A percentile compares a stretch with the other conserved stretches of the same genome.
phyloP scores from a whole-genome alignment of 92 coral and sea anemone species.

The Montipora capitata region DNA sequence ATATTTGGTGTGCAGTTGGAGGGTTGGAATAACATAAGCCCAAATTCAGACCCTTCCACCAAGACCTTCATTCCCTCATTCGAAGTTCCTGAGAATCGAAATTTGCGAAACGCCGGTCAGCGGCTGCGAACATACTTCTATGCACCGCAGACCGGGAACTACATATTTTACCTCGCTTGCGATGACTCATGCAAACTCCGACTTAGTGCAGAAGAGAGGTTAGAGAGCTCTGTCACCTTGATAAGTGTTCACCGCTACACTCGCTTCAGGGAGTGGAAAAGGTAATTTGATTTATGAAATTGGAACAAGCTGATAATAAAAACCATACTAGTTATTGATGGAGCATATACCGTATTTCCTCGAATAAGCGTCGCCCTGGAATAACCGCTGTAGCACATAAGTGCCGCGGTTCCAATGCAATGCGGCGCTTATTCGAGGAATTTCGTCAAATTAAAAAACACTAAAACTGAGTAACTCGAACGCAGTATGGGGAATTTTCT shows the following conservation, averaged over 20 bases:
- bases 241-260: neutral
- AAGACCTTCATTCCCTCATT: neutral
- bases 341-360: no score
- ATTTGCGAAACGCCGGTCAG: neutral
- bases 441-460: no score
- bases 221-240: slow-evolving; percentile 3
- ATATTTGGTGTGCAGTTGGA: slow-evolving; percentile 19
- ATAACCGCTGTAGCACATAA: no score
- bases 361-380: no score
- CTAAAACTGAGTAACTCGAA: no score
- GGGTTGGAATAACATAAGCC: neutral
- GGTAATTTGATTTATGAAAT: neutral
- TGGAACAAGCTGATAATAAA: neutral
- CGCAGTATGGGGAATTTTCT: no score
- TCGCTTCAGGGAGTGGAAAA: slow-evolving; percentile 1
- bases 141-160: slow-evolving; percentile 62
- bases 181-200: slow-evolving; percentile 54
- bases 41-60: neutral
- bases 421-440: no score
- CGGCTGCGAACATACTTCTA: slow-evolving; percentile 58
- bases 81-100: neutral
- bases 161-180: slow-evolving; percentile 52
- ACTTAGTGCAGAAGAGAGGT: slow-evolving; percentile 54
- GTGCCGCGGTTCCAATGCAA: no score
- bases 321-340: no score